Conservation (phyloP, 2,888 invertebrate species). For the Parthenolecanium corni region DNA sequence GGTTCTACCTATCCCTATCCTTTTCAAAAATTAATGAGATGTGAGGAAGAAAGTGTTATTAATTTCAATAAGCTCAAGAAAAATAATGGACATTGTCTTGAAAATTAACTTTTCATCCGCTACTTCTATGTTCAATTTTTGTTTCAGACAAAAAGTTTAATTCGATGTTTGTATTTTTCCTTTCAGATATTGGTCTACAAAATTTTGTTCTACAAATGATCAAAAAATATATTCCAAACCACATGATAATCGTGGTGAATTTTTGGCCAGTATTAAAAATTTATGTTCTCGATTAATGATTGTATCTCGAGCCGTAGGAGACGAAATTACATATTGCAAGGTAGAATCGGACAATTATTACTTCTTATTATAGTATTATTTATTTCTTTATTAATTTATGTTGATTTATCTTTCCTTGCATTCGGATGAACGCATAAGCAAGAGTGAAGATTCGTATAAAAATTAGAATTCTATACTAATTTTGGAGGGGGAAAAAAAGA, state of each 20-base stretch:
- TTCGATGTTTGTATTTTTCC: not conserved
- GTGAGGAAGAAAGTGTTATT: no score
- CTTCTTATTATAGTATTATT: not conserved
- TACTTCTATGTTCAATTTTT: not conserved
- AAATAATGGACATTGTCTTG: no score
- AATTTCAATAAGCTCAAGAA: no score
- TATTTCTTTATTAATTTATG: not conserved
- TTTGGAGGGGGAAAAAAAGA: not conserved
- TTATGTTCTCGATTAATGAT: not conserved
- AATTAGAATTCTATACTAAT: not conserved
- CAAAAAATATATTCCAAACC: not conserved
- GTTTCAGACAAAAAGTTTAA: not conserved
- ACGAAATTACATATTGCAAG: conserved; percentile 11
- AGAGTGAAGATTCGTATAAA: not conserved
- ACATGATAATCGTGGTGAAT: conserved; percentile 15
- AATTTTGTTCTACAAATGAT: not conserved
- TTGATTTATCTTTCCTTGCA: no score
- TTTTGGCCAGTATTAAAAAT: conserved; percentile 13
- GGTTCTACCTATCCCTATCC: no score
- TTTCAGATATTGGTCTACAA: conserved; percentile 14
- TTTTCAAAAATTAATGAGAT: no score
- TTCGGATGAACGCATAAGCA: no score
- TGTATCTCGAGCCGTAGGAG: not conserved
- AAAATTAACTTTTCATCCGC: not conserved
- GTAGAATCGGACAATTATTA: no score